These are phyloP conservation scores for Rhagophthalmus giganteus DNA, from an alignment of 2,888 invertebrate species.

Conservation along the genomic window DNA sequence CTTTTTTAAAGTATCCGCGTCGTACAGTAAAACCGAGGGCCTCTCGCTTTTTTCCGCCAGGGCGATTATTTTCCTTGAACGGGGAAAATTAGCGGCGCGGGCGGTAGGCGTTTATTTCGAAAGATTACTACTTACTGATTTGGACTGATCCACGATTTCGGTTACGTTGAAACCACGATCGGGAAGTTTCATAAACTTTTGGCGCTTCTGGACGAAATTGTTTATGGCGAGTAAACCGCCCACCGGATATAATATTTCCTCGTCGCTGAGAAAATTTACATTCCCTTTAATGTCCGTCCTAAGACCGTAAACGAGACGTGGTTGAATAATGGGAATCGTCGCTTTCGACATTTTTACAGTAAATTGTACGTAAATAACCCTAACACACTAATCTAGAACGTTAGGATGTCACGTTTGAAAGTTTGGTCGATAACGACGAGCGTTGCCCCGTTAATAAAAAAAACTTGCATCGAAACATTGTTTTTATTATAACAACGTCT, in stretches of 20 bases:
- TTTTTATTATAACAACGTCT: conserved; percentile 22
- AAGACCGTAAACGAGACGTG: conserved; percentile 66
- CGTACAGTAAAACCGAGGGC: conserved; percentile 72
- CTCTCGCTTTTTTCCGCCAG: conserved; percentile 66
- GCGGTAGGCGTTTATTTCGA: too few relatives aligned
- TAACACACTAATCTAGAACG: too few relatives aligned
- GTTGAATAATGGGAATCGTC: conserved; percentile 60
- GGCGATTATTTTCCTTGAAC: conserved; percentile 66
- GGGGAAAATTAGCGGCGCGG: too few relatives aligned
- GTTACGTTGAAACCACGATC: conserved; percentile 68
- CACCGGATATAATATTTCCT: conserved; percentile 79
- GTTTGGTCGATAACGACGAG: conserved; percentile 14
- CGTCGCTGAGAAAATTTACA: conserved; percentile 71
- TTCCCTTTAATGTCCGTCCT: conserved; percentile 69
- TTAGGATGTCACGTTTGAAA: neutral
- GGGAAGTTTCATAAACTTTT: conserved; percentile 71
- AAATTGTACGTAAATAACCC: too few relatives aligned
- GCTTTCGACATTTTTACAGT: conserved; percentile 14
- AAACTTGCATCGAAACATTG: neutral
- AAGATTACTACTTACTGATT: conserved; percentile 68
- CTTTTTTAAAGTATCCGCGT: conserved; percentile 69
- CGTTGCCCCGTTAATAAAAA: too few relatives aligned
- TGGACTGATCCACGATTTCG: conserved; percentile 65
- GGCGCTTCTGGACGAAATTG: conserved; percentile 70
- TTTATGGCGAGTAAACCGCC: conserved; percentile 77